Base-by-base conservation (phyloP, 1,140 invertebrate genomes). In the Theocolax elegans region DNA sequence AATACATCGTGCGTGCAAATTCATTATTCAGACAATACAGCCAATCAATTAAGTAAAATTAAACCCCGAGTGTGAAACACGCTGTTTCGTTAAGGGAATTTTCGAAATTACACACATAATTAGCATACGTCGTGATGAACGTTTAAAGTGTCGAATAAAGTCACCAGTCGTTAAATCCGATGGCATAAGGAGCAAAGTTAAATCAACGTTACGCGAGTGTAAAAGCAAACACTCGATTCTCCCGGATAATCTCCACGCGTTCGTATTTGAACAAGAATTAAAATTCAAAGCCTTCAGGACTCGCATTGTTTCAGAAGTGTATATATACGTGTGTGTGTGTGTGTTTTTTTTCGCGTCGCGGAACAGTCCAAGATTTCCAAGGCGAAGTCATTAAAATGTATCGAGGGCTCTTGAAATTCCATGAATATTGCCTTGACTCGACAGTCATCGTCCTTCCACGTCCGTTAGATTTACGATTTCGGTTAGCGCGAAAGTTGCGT, bases 391-490 rank as follows among this genome's bases (percentile, higher is more conserved):
- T 67, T 67, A 65, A 65, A 65, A 54, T 54, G 25, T 51, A 64
- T 51, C 46, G 25, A 40, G 46, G 35, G 48, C 49, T 65, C 49
- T 38, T 65, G 35, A 54, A 53, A 53, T 66, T 58, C 40, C 53
- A 56, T 56, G 25, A 56, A 56, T 46, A 67, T 60, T 67, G 42
- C 54, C 31, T 60, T 59, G 54, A 27, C 21, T 59, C 56, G 44
- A 67, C 42, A 59, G 54, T 49, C 56, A 49, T 60, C 51, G 65
- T 48, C 53, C 40, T 38, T 58, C 65, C 42, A 58, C 42, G 65
- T 59, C 40, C 19, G 8, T 58, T 58, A 67, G 65, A 67, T 67
- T 67, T 67, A 67, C 54, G 54, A 58, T 67, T 67, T 56, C 53
- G 49, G 21, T 21, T 44, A 21, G 46, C 35, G 51, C 48, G 35